phyloP scores from a whole-genome alignment of 1,140 invertebrate species.

The Sipha flava region DNA sequence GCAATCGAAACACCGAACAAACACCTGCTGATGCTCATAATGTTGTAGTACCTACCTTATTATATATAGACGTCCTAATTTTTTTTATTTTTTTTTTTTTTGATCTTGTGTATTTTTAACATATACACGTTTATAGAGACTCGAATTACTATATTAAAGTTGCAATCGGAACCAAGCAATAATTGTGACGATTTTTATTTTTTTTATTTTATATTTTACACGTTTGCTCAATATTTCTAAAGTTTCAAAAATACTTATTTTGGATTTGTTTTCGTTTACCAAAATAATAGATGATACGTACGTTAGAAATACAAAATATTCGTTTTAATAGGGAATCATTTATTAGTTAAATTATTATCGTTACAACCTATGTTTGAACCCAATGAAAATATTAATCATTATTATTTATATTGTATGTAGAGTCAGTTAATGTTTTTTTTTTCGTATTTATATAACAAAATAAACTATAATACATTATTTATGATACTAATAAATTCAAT shows the following conservation, averaged over 20 bases:
- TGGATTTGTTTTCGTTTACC: neutral
- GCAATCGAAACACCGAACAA: neutral
- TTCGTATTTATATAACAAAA: neutral
- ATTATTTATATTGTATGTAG: neutral
- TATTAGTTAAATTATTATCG: neutral
- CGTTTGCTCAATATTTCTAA: conserved; percentile 23
- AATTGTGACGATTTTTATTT: conserved; percentile 10
- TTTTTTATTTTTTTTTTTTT: neutral
- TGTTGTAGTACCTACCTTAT: neutral
- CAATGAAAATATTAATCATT: neutral
- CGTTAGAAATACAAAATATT: neutral
- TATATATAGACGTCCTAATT: neutral
- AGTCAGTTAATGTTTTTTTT: neutral
- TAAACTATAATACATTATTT: conserved; percentile 9
- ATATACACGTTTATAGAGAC: neutral
- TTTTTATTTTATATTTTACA: neutral
- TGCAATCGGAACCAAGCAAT: neutral
- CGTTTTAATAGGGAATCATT: neutral
- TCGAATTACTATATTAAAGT: neutral
- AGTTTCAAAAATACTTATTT: neutral
- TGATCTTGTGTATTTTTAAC: too few relatives aligned
- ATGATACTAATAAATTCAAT: conserved; percentile 13
- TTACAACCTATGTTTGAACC: neutral
- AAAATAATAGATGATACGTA: neutral
- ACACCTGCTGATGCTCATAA: neutral